These are phyloP conservation scores for Lacerta agilis DNA, from an alignment of 2,797 vertebrate genomes.

Conservation along the genomic window DNA sequence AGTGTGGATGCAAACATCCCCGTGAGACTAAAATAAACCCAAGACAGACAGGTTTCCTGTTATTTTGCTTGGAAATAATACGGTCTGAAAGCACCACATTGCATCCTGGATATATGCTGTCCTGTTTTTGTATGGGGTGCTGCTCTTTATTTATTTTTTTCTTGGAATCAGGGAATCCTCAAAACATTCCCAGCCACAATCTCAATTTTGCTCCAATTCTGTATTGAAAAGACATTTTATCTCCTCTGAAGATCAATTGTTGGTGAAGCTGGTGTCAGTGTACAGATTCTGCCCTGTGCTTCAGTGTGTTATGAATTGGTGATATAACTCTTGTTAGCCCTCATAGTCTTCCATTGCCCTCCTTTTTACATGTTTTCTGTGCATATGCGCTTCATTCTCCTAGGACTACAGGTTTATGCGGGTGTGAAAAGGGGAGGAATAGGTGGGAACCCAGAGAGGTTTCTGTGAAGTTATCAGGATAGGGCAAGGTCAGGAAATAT, in stretches of 20 bases:
- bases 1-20: not conserved
- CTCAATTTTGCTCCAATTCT: not conserved
- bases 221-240: not conserved
- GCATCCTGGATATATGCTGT: not conserved
- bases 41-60: not conserved
- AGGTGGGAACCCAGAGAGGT: not conserved
- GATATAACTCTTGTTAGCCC: not conserved
- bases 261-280: not conserved
- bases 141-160: not conserved
- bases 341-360: not conserved
- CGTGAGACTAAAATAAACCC: not conserved
- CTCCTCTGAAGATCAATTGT: not conserved
- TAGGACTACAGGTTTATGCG: not conserved
- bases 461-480: not conserved
- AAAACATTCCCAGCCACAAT: not conserved
- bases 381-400: not conserved
- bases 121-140: not conserved
- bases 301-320: not conserved
- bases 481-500: not conserved
- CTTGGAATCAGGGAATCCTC: not conserved
- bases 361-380: not conserved
- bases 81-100: not conserved
- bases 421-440: not conserved
- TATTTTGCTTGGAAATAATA: conserved; percentile 14
- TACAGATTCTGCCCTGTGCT: not conserved